Conservation (phyloP, 2,797 vertebrate species). For the Hapalemur alaotrensis region DNA sequence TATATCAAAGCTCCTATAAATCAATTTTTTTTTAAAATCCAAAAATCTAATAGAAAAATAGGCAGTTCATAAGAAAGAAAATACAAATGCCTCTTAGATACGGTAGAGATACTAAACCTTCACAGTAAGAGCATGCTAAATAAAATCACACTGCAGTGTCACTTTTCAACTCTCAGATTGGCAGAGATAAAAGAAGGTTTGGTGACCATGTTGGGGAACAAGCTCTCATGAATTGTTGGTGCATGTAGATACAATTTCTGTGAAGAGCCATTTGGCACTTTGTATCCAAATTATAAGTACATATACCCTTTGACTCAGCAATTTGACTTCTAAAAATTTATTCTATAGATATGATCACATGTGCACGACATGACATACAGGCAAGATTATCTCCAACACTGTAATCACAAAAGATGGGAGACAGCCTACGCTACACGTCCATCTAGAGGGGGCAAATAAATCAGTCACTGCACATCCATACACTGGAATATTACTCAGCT, state of each 20-base stretch:
- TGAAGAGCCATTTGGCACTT: background rate
- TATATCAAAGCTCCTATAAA: conserved; percentile 47
- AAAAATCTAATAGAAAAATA: conserved; percentile 51
- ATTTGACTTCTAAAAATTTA: background rate
- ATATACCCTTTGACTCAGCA: background rate
- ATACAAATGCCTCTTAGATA: background rate
- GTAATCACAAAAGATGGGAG: background rate
- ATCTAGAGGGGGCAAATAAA: background rate
- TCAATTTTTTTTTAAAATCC: background rate
- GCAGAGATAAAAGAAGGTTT: conserved; percentile 36
- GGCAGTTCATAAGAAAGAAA: conserved; percentile 30
- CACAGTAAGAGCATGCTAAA: conserved; percentile 40
- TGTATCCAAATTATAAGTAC: background rate
- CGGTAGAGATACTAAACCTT: conserved; percentile 41
- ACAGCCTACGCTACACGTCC: background rate
- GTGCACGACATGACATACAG: background rate
- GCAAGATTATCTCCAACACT: background rate
- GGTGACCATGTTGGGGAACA: background rate
- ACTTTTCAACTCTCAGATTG: background rate
- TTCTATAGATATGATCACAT: background rate
- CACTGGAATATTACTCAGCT: background rate
- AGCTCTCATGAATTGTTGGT: background rate
- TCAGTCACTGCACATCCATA: background rate
- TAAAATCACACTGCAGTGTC: conserved; percentile 20
- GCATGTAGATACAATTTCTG: background rate